Percentiles rank a stretch among this genome's conserved stretches.
Conservation (phyloP, 2,888 invertebrate genomes). For the Drosophila borborema region DNA sequence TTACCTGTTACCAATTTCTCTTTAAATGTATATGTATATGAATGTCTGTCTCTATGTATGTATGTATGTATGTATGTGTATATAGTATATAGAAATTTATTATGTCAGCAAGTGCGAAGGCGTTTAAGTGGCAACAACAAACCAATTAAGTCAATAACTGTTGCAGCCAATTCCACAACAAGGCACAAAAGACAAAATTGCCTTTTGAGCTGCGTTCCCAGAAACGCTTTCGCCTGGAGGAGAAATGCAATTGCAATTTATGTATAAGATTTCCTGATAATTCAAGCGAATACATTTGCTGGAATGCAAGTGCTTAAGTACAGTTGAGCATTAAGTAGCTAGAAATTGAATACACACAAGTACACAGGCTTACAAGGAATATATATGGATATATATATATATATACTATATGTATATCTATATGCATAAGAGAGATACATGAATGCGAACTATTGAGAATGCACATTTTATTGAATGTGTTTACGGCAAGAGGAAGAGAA, state of each 20-base stretch:
- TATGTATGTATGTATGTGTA: conserved; percentile 19
- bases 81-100: conserved; percentile 22
- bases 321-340: conserved; percentile 52
- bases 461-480: conserved; percentile 80
- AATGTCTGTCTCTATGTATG: conserved; percentile 20
- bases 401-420: background rate
- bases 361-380: conserved; percentile 17
- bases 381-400: background rate
- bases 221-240: conserved; percentile 12
- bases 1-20: conserved; percentile 64
- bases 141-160: conserved; percentile 40
- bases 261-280: conserved; percentile 8
- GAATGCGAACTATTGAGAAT: conserved; percentile 61
- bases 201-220: conserved; percentile 17
- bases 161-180: conserved; percentile 21
- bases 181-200: conserved; percentile 17
- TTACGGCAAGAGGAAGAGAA: conserved; percentile 9
- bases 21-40: conserved; percentile 32
- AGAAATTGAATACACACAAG: conserved; percentile 43
- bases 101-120: conserved; percentile 42
- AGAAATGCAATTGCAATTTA: conserved; percentile 2
- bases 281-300: conserved; percentile 16
- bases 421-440: conserved; percentile 40
- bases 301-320: conserved; percentile 27
- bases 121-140: conserved; percentile 51